Base-by-base conservation (phyloP, 2,113 vertebrate species). In the Megaleporinus macrocephalus region DNA sequence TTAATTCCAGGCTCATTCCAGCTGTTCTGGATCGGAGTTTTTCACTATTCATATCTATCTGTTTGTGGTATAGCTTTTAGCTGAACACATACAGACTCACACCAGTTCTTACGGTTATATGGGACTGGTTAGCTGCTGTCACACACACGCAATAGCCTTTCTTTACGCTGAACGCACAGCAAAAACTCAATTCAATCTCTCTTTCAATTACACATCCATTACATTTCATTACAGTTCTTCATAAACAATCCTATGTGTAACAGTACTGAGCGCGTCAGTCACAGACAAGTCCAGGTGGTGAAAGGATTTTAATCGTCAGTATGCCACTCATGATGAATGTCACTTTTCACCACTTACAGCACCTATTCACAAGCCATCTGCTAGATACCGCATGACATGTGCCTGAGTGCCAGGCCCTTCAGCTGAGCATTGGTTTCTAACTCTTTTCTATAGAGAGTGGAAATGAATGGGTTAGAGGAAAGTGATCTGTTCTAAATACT, bases 101-200 rank as follows among this genome's bases (percentile, higher is more conserved):
- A 10, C 41, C 41, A 44, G 41, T 33, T 66, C 18, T 51, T 51
- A 51, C 62, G 14, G 63, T 57, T 18, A 47, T 44, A 44, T 22
- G 12, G 27, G 61, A 53, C 49, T 15, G 13, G 16, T 57, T 57
- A 57, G 30, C 76, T 44, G 30, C 18, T 66, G n/a, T 63, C 27
- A 33, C 36, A 26, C 30, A 41, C 30, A 79, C n/a, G n/a, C 51
- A 79, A 16, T 51, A 26, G 27, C 29, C 5, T 26, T 78, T 78
- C 22, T 69, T 69, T 57, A 4, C 13, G 59, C 41, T 27, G 1
- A 76, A 69, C 33, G 18, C 49, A 57, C 29, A 36, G 9, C 36
- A 70, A 33, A 44, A 44, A n/a, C 66, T 44, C 6, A 12, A 36
- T 22, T 33, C 63, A 11, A 22, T n/a, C 13, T 70, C 12, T 0